Evolutionary conservation across 2,797 vertebrate species (phyloP).

Genomic region (Rhynchotus rufescens): DNA sequence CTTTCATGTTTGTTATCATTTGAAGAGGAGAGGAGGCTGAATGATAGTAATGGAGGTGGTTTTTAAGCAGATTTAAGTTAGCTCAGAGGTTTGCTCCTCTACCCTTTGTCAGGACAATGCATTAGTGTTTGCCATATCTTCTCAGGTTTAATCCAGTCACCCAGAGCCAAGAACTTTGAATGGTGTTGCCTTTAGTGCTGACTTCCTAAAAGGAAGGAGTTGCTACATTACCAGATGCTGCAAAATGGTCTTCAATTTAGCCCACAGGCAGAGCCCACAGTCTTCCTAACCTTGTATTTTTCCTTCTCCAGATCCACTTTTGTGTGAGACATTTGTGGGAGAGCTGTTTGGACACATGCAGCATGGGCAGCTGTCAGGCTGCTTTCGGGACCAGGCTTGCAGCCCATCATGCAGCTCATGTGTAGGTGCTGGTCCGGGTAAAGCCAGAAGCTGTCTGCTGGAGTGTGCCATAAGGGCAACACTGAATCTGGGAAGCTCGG

Average conservation of each 20-base stretch:
- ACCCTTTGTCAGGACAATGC: background rate
- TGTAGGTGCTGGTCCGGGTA: rapidly evolving
- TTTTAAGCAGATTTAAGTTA: background rate
- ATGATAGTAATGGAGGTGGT: rapidly evolving
- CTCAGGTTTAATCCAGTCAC: background rate
- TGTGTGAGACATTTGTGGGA: too few relatives aligned
- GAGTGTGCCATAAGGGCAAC: background rate
- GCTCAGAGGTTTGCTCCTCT: background rate
- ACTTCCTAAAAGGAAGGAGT: background rate
- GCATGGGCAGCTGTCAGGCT: rapidly evolving
- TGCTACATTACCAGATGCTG: rapidly evolving
- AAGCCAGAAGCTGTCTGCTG: rapidly evolving
- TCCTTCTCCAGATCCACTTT: too few relatives aligned
- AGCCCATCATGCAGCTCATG: rapidly evolving
- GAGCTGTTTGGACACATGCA: rapidly evolving
- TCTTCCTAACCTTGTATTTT: too few relatives aligned
- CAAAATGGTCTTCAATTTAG: background rate
- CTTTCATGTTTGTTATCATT: background rate
- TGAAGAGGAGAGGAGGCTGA: background rate
- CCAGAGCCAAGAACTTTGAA: background rate
- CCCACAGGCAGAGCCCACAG: too few relatives aligned
- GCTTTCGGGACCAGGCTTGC: background rate
- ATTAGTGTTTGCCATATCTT: background rate
- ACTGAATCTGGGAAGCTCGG: rapidly evolving
- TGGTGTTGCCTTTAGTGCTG: background rate